Percentiles rank a stretch among this genome's conserved stretches.
These are phyloP conservation scores for Himalopsyche japonica DNA, from an alignment of 2,888 invertebrate species.

Conservation along the genomic window DNA sequence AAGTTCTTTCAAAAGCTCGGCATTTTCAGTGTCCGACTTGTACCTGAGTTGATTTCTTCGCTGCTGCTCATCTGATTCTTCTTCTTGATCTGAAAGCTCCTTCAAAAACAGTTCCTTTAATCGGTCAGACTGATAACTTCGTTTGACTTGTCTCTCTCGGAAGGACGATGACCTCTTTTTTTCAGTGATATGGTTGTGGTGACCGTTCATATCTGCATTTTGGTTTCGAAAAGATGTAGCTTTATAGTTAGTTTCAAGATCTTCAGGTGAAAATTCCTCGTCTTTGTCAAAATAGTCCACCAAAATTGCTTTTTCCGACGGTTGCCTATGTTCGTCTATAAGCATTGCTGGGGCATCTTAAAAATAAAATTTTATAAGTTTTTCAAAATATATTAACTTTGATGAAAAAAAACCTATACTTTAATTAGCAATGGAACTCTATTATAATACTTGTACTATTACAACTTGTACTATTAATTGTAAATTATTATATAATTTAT, in stretches of 20 bases:
- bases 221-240: constrained; percentile 34
- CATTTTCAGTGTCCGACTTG: constrained; percentile 58
- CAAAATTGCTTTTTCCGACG: background rate
- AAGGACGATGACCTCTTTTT: constrained; percentile 59
- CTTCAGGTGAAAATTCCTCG: constrained; percentile 27
- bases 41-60: constrained; percentile 47
- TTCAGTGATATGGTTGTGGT: constrained; percentile 43
- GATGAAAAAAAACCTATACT: too few species aligned
- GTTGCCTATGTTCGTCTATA: constrained; percentile 7
- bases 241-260: constrained; percentile 26
- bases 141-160: constrained; percentile 60
- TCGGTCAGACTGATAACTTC: constrained; percentile 49
- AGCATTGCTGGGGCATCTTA: constrained; percentile 24
- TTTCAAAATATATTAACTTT: too few species aligned
- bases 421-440: too few species aligned
- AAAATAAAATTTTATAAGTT: too few species aligned
- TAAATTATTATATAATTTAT: too few species aligned
- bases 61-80: constrained; percentile 43
- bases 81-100: constrained; percentile 44
- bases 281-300: constrained; percentile 28
- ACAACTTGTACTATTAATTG: too few species aligned
- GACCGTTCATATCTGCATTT: constrained; percentile 22
- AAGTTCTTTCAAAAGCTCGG: constrained; percentile 58
- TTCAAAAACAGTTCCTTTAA: constrained; percentile 45
- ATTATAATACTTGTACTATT: too few species aligned